Evolutionary conservation across 2,888 invertebrate genomes (phyloP), one percentile per base, ranked within the genome.

Genomic region (Cacoxenus indagator): DNA sequence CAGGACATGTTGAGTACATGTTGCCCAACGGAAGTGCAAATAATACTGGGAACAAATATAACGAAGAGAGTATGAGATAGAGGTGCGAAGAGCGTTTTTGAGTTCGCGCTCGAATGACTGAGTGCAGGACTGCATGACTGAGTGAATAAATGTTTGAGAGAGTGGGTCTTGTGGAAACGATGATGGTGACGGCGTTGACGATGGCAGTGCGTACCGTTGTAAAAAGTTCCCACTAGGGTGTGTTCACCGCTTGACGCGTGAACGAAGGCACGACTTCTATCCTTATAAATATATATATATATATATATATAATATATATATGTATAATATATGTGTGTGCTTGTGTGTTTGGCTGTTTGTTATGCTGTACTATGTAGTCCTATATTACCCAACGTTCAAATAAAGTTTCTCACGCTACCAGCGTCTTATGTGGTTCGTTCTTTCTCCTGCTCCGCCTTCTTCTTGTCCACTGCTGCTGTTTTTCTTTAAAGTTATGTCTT

Each of bases 191-290:
- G 8, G 8, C 5, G 19, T 3, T 22, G 51, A 51, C n/a, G n/a
- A n/a, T n/a, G n/a, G n/a, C n/a, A 51, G 4, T 43, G 71, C 61
- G 57, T 68, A 71, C 11, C 1, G 54, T 31, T 54, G 55, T 37
- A 54, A 37, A 48, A 78, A 82, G 76, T 81, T 81, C 81, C 76
- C 84, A 79, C 76, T 78, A 80, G 82, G 83, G 82, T 84, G 84
- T 82, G 84, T 82, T 82, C 80, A 78, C 82, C 76, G 79, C 81
- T 75, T 77, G 48, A 37, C 37, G 37, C 37, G 37, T 37, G 37
- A 37, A 37, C 37, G 37, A 37, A 37, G 37, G 37, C 37, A 37
- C 37, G 5, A 37, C 37, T 37, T 37, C 9, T 37, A 14, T 37
- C 14, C 37, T 37, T 37, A n/a, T n/a, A n/a, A n/a, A n/a, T n/a